Evolutionary conservation across 2,797 vertebrate species (phyloP).

Genomic region (Parauchenoglanis ngamensis): DNA sequence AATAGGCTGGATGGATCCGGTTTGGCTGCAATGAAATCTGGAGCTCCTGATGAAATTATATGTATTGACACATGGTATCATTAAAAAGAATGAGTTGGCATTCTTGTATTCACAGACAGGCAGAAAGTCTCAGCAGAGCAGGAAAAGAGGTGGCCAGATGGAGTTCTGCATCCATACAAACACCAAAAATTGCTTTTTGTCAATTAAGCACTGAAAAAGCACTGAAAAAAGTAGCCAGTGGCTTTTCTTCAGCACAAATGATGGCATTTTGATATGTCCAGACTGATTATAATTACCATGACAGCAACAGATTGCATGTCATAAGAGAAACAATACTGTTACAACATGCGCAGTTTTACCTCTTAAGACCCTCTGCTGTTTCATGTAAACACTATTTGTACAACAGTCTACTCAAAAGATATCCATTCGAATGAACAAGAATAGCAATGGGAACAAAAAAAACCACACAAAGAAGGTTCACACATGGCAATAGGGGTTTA

Average conservation of each 20-base stretch:
- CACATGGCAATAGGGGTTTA: not conserved
- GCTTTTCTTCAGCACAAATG: not conserved
- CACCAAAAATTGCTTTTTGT: not conserved
- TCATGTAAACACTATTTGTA: not conserved
- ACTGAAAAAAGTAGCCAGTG: not conserved
- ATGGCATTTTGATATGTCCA: not conserved
- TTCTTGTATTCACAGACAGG: not conserved
- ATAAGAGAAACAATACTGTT: not conserved
- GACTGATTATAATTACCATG: not conserved
- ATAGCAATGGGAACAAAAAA: not conserved
- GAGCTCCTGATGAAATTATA: slow-evolving; percentile 46
- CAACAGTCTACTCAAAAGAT: not conserved
- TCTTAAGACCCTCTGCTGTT: not conserved
- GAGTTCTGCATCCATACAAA: not conserved
- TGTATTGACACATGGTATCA: slow-evolving; percentile 44
- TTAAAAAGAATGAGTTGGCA: slow-evolving; percentile 19
- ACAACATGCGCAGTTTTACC: not conserved
- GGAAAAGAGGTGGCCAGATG: not conserved
- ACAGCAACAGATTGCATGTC: not conserved
- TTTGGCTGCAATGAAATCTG: slow-evolving; percentile 26
- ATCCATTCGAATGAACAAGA: not conserved
- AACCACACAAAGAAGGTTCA: not conserved
- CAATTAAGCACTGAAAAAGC: not conserved
- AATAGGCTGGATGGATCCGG: slow-evolving; percentile 25
- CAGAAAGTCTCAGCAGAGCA: not conserved